A percentile compares a stretch with the other conserved stretches of the same genome.
These are phyloP conservation scores for Rhizomys pruinosus DNA, from an alignment of 2,113 vertebrate species.

Conservation along the genomic window DNA sequence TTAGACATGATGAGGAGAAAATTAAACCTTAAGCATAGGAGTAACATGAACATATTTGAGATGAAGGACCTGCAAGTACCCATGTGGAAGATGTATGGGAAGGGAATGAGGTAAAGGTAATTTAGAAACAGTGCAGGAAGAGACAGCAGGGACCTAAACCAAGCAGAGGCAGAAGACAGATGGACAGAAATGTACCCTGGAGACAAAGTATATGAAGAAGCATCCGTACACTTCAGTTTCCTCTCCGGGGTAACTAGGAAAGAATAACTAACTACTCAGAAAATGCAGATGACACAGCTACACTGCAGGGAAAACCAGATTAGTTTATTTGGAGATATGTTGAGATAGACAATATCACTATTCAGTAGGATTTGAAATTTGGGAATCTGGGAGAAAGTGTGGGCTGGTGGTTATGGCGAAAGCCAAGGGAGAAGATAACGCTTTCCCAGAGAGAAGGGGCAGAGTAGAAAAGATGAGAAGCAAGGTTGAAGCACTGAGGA, in stretches of 20 bases:
- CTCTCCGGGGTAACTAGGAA: constrained; percentile 14
- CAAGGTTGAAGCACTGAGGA: background rate
- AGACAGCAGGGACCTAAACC: background rate
- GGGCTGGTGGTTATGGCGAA: background rate
- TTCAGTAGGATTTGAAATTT: constrained; percentile 28
- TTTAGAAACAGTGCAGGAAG: constrained; percentile 8
- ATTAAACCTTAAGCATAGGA: constrained; percentile 14
- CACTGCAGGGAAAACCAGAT: background rate
- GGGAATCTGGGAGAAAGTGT: constrained; percentile 4
- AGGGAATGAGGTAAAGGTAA: background rate
- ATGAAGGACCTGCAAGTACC: background rate
- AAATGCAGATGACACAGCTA: background rate
- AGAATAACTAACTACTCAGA: constrained; percentile 18
- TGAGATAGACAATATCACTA: constrained; percentile 1
- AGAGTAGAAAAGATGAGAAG: background rate
- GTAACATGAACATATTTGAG: constrained; percentile 10
- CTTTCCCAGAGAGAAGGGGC: background rate
- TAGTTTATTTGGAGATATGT: background rate
- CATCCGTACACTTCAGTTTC: background rate
- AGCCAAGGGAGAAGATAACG: background rate
- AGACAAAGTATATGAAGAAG: background rate
- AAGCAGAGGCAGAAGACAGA: constrained; percentile 47
- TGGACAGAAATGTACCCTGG: background rate
- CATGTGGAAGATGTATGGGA: background rate
- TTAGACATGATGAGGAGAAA: constrained; percentile 10